phyloP scores from a whole-genome alignment of 35 echinoderm and acorn worm species.

The Chiridota heheva region DNA sequence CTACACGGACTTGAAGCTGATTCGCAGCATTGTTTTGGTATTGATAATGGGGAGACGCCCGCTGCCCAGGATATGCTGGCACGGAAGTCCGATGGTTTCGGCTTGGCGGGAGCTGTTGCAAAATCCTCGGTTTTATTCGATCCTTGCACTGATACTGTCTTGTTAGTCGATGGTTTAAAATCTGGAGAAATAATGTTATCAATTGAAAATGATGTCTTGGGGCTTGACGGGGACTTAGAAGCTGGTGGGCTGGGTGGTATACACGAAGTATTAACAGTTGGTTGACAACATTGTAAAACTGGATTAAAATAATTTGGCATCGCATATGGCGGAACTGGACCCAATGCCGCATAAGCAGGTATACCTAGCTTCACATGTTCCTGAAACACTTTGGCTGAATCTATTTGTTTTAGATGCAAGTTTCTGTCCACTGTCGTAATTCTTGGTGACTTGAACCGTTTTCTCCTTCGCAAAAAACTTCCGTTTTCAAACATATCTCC shows the following conservation, averaged over 20 bases:
- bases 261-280: conserved; percentile 47
- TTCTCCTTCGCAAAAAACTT: conserved; percentile 91
- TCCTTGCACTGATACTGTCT: conserved; percentile 1
- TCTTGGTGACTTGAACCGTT: conserved; percentile 93
- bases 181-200: conserved; percentile 98
- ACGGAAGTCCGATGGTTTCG: conserved; percentile 21
- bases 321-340: conserved; percentile 50
- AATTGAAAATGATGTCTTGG: conserved; percentile 95
- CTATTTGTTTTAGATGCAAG: conserved; percentile 92
- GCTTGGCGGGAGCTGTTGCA: conserved; percentile 1
- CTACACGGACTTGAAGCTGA: conserved; percentile 23
- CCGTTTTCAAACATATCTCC: conserved; percentile 99
- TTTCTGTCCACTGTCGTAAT: conserved; percentile 86
- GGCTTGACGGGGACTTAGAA: conserved; percentile 65
- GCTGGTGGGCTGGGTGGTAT: conserved; percentile 62
- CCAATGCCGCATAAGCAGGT: conserved; percentile 61
- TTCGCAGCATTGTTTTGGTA: too few relatives aligned
- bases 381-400: conserved; percentile 92
- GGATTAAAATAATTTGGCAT: conserved; percentile 60
- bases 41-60: too few relatives aligned
- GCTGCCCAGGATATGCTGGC: conserved; percentile 13
- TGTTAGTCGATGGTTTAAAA: conserved; percentile 70
- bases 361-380: conserved; percentile 93
- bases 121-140: conserved; percentile 15
- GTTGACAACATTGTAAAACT: conserved; percentile 59